Evolutionary conservation across 1,140 invertebrate species (phyloP), one percentile per base, ranked within the genome.

Genomic region (Pseudoatta argentina): DNA sequence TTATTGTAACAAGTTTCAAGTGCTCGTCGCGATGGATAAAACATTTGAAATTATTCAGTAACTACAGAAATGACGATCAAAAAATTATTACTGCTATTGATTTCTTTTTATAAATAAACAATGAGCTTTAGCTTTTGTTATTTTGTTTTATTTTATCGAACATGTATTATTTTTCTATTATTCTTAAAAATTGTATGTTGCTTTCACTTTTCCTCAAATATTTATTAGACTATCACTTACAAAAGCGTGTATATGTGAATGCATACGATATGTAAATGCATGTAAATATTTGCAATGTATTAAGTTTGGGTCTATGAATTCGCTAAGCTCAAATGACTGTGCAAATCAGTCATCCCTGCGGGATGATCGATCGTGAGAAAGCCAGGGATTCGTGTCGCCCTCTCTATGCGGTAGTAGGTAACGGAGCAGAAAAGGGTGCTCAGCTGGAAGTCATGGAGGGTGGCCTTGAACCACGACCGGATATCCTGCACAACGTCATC

Each of bases 21-120:
- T 69, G 44, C 48, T 81, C 59, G 67, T 57, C 81, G 57, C 69
- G 83, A 73, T 61, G 55, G 82, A 48, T 90, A 91, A 92, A 92
- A 91, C 67, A 78, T 87, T 92, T 86, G 39, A 88, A 92, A 88
- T 71, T 30, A 89, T 89, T 87, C 73, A 75, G 2, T 86, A 91
- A 89, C 69, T 55, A 18, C 53, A 64, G 51, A 27, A 83, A 82
- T 39, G 73, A n/a, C 18, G 55, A 55, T 55, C 79, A 81, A 30
- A 90, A 88, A 66, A 64, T 89, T 91, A 92, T 92, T 87, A 86
- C 48, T 16, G 16, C 67, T 51, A 90, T 92, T 87, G 89, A 34
- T 34, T 92, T 91, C 71, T 48, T 69, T 44, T 21, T 7, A 39
- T 69, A 69, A 48, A 48, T 24, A 69, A 69, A 44, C 14, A 48